phyloP scores from a whole-genome alignment of 2,888 invertebrate genomes.

The Loripinus fragilis region DNA sequence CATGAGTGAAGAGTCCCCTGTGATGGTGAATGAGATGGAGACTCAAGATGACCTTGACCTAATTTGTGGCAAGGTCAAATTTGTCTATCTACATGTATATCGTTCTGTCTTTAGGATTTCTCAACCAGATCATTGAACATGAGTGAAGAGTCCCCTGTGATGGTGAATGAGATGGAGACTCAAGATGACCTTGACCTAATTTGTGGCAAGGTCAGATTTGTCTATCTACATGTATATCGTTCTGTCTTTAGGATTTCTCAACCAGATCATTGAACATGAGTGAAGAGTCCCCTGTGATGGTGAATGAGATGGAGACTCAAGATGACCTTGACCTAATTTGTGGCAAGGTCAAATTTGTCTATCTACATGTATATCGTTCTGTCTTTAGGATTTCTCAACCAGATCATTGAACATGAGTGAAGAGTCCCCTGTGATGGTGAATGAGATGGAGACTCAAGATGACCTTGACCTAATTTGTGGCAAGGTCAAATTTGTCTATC shows the following conservation, averaged over 20 bases:
- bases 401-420: constrained; percentile 74
- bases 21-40: constrained; percentile 34
- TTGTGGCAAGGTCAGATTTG: no score
- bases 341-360: no score
- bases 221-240: no score
- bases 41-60: no score
- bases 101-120: no score
- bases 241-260: constrained; percentile 78
- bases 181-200: no score
- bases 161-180: constrained; percentile 31
- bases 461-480: no score
- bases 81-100: no score
- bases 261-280: constrained; percentile 73
- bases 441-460: constrained; percentile 33
- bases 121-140: constrained; percentile 73
- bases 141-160: constrained; percentile 71
- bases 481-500: no score
- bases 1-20: constrained; percentile 73
- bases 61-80: no score
- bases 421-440: constrained; percentile 61
- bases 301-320: constrained; percentile 30
- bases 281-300: constrained; percentile 68
- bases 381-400: constrained; percentile 78
- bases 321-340: no score
- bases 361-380: no score